A percentile compares a stretch with the other conserved stretches of the same genome.
phyloP scores from a whole-genome alignment of 2,113 vertebrate genomes.

The Sapayoa aenigma region DNA sequence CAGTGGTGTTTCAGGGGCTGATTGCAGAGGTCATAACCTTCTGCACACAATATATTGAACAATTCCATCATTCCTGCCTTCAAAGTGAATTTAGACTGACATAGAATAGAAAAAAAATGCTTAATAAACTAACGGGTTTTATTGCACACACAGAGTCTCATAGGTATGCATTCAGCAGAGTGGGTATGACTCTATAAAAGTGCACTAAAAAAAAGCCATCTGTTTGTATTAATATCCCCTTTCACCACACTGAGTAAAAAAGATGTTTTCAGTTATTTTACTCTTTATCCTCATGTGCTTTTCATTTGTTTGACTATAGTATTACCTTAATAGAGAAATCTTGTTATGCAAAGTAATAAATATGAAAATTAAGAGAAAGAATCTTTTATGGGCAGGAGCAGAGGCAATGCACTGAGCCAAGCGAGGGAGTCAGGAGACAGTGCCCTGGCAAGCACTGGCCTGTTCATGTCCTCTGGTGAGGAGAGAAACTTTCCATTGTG shows the following conservation, averaged over 20 bases:
- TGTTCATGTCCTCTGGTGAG: neutral
- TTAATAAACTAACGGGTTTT: constrained; percentile 49
- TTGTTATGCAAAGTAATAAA: neutral
- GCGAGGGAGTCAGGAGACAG: neutral
- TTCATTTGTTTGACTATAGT: neutral
- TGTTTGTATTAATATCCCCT: neutral
- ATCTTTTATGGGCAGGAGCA: neutral
- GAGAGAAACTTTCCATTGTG: neutral
- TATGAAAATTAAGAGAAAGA: neutral
- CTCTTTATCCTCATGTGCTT: neutral
- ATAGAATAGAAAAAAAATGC: constrained; percentile 37
- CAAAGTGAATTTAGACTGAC: constrained; percentile 65
- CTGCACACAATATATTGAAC: constrained; percentile 66
- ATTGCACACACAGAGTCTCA: constrained; percentile 35
- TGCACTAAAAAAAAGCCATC: constrained; percentile 5
- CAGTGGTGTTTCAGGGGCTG: neutral
- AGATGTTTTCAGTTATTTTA: neutral
- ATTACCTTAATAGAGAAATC: neutral
- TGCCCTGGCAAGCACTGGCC: neutral
- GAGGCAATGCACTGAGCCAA: neutral
- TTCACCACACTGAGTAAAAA: neutral
- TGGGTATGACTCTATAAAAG: neutral
- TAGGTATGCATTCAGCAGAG: constrained; percentile 31
- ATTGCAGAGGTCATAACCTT: constrained; percentile 55
- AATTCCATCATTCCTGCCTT: constrained; percentile 70